phyloP scores from a whole-genome alignment of 1,140 invertebrate species.

The Euwallacea fornicatus region DNA sequence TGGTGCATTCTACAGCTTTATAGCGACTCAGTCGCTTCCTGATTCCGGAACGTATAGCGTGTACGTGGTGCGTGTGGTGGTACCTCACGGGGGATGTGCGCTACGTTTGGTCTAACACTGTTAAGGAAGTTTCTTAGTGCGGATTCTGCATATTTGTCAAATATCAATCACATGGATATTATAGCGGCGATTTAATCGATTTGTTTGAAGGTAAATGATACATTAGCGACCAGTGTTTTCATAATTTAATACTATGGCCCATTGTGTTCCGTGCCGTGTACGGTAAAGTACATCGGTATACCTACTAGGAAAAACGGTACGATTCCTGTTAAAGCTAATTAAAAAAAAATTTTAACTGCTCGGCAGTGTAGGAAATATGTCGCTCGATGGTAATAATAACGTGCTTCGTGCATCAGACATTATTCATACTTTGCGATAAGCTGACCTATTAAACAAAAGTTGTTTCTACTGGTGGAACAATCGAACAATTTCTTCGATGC shows the following conservation, averaged over 20 bases:
- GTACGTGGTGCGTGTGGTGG: not conserved
- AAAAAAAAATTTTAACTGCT: not conserved
- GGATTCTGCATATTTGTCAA: no score
- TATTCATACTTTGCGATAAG: constrained; percentile 7
- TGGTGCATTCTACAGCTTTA: constrained; percentile 40
- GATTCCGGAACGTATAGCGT: constrained; percentile 12
- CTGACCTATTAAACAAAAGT: constrained; percentile 2
- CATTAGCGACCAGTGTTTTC: no score
- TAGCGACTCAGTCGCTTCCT: constrained; percentile 35
- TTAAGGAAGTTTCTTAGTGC: no score
- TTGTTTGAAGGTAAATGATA: no score
- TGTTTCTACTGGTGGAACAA: no score
- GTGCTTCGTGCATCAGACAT: constrained; percentile 1
- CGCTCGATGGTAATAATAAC: not conserved
- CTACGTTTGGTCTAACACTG: no score
- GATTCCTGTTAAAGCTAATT: not conserved
- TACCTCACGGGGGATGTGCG: not conserved
- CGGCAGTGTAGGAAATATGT: not conserved
- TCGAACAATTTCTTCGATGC: no score
- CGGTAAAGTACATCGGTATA: no score
- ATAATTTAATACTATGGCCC: no score
- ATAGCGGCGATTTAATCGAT: no score
- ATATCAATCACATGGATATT: no score
- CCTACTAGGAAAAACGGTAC: not conserved
- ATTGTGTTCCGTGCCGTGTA: no score